Evolutionary conservation across 2,113 vertebrate genomes (phyloP).

Genomic region (Sialia sialis): DNA sequence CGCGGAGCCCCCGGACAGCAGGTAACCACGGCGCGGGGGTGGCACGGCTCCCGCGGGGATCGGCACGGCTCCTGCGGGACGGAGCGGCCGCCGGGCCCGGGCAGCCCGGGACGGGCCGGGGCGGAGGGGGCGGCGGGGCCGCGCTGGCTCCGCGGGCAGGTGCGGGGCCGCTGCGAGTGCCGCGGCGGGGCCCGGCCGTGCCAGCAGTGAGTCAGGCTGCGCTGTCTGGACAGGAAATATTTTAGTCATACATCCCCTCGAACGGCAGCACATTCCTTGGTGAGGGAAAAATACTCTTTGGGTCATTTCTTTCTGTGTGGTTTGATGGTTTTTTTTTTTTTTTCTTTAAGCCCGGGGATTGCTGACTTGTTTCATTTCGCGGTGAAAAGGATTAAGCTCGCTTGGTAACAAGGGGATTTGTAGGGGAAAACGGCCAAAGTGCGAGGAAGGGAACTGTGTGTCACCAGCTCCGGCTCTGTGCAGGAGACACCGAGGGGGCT

Average conservation of each 20-base stretch:
- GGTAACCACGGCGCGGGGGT: background rate
- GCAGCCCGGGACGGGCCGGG: too few relatives aligned
- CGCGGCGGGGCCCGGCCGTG: background rate
- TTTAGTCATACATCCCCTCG: background rate
- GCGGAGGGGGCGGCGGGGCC: background rate
- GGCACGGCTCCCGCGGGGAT: too few relatives aligned
- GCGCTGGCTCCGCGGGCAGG: background rate
- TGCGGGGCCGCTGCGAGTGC: background rate
- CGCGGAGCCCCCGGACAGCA: background rate
- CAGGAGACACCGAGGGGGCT: background rate
- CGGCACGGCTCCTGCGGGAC: too few relatives aligned
- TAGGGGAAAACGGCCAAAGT: background rate
- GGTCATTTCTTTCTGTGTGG: background rate
- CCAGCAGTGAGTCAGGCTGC: background rate
- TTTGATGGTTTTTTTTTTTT: background rate
- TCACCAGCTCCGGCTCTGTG: background rate
- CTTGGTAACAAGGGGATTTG: background rate
- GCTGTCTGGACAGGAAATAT: conserved; percentile 41
- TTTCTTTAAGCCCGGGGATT: background rate
- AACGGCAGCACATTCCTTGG: background rate
- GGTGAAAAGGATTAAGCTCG: background rate
- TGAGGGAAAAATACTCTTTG: background rate
- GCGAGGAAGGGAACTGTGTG: background rate
- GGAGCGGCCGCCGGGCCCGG: background rate
- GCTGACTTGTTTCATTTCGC: background rate